Percentiles rank a stretch among this genome's conserved stretches.
phyloP scores from a whole-genome alignment of 2,797 vertebrate genomes.

The Argentina silus region DNA sequence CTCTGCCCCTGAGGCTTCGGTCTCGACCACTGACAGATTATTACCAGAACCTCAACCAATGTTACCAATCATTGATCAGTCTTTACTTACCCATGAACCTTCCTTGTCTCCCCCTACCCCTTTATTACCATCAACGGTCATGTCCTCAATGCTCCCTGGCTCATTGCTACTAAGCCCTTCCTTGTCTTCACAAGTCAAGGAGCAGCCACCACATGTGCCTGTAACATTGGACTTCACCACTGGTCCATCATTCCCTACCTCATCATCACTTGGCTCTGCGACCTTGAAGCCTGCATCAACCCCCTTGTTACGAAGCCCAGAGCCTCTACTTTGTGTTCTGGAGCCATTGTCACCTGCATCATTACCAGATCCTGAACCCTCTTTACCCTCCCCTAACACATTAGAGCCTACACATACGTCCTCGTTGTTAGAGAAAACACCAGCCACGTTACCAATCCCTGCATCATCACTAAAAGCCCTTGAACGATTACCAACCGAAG shows the following conservation, averaged over 20 bases:
- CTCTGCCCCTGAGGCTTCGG: constrained; percentile 8
- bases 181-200: background rate
- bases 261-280: constrained; percentile 12
- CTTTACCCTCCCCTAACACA: constrained; percentile 39
- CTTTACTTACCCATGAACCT: constrained; percentile 10
- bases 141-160: constrained; percentile 13
- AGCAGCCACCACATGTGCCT: background rate
- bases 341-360: constrained; percentile 61
- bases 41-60: constrained; percentile 22
- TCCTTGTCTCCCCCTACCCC: constrained; percentile 1
- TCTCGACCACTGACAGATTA: background rate
- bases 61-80: constrained; percentile 29
- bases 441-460: background rate
- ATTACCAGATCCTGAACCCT: constrained; percentile 62
- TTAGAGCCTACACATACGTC: too few relatives aligned
- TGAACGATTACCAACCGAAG: background rate
- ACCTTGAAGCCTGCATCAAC: constrained; percentile 11
- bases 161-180: constrained; percentile 33
- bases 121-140: background rate
- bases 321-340: constrained; percentile 60
- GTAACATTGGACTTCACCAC: background rate
- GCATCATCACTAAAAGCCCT: background rate
- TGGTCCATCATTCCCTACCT: background rate
- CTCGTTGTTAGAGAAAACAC: too few relatives aligned
- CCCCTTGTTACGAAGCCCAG: constrained; percentile 46